Conservation (phyloP, 2,888 invertebrate species). For the Tinea trinotella region DNA sequence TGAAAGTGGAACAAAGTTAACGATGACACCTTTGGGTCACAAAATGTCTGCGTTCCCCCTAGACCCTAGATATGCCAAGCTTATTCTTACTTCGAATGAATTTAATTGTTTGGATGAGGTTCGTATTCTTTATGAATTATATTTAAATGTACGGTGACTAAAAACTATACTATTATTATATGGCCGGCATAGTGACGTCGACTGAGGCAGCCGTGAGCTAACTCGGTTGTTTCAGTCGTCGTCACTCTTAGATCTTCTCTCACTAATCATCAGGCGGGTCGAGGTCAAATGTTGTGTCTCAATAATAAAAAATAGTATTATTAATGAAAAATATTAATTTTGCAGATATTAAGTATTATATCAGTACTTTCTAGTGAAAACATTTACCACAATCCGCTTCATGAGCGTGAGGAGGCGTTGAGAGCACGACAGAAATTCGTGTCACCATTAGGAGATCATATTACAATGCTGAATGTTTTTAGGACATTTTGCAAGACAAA, state of each 20-base stretch:
- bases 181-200: too few relatives aligned
- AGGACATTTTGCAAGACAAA: slow-evolving; percentile 81
- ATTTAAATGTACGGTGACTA: not conserved
- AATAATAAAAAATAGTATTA: not conserved
- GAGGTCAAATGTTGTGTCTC: too few relatives aligned
- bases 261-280: too few relatives aligned
- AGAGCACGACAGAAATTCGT: slow-evolving; percentile 84
- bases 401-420: slow-evolving; percentile 83
- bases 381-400: slow-evolving; percentile 81
- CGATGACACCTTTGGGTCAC: slow-evolving; percentile 84
- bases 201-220: too few relatives aligned
- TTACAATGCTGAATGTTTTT: slow-evolving; percentile 91
- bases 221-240: too few relatives aligned
- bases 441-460: slow-evolving; percentile 91
- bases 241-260: too few relatives aligned
- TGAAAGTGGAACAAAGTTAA: slow-evolving; percentile 66
- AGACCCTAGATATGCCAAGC: slow-evolving; percentile 90
- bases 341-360: slow-evolving; percentile 84
- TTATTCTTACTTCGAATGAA: slow-evolving; percentile 82
- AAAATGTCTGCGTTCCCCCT: slow-evolving; percentile 93
- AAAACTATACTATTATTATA: not conserved
- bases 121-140: slow-evolving; percentile 17
- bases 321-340: too few relatives aligned
- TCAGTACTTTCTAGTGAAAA: slow-evolving; percentile 92
- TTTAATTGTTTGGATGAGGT: slow-evolving; percentile 84